Evolutionary conservation across 2,113 vertebrate species (phyloP).

Genomic region (Solenodon paradoxus): DNA sequence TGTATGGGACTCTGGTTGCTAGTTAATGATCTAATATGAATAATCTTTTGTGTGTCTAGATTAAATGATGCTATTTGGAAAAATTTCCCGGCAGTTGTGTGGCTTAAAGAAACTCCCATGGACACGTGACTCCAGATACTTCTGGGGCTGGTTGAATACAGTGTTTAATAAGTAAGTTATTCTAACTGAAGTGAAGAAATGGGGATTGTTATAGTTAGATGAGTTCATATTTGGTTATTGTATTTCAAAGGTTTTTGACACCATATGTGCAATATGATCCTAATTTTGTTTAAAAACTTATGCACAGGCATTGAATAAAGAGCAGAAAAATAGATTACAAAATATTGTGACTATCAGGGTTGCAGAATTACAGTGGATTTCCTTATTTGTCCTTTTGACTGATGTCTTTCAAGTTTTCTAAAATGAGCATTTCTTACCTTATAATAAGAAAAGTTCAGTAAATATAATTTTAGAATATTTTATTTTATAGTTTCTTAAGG

Average conservation of each 20-base stretch:
- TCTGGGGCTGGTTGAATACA: slow-evolving; percentile 98
- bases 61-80: slow-evolving; percentile 81
- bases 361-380: slow-evolving; percentile 10
- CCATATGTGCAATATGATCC: background rate
- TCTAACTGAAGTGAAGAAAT: slow-evolving; percentile 19
- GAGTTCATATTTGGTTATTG: background rate
- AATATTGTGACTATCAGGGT: background rate
- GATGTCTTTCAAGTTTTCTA: background rate
- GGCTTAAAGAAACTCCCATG: slow-evolving; percentile 48
- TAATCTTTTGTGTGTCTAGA: slow-evolving; percentile 64
- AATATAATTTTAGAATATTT: slow-evolving; percentile 34
- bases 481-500: slow-evolving; percentile 19
- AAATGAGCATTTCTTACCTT: slow-evolving; percentile 32
- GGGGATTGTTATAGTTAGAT: background rate
- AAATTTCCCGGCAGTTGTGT: slow-evolving; percentile 46
- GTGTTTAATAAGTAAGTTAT: slow-evolving; percentile 95
- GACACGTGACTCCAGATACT: slow-evolving; percentile 78
- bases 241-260: slow-evolving; percentile 33
- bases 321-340: background rate
- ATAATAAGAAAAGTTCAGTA: background rate
- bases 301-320: background rate
- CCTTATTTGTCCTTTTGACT: background rate
- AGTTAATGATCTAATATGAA: slow-evolving; percentile 36
- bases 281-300: slow-evolving; percentile 7
- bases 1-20: background rate